Conservation (phyloP, 2,888 invertebrate species). For the Bellardia pandia region DNA sequence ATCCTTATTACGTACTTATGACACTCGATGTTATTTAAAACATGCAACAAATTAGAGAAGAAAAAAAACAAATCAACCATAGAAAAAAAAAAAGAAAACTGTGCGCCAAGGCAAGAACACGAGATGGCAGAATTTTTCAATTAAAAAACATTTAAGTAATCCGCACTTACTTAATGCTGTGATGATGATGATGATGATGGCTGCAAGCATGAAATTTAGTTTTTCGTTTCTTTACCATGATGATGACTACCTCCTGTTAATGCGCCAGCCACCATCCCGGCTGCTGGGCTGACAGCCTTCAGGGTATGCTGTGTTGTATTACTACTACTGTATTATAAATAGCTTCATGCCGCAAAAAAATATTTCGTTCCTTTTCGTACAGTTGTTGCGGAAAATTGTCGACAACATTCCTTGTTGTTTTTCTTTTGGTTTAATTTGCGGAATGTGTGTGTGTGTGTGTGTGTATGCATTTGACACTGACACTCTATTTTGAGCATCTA, state of each 20-base stretch:
- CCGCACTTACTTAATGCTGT: slow-evolving; percentile 68
- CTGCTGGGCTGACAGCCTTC: slow-evolving; percentile 17
- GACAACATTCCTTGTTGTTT: slow-evolving; percentile 2
- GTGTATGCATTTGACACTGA: slow-evolving; percentile 43
- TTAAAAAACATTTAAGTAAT: slow-evolving; percentile 83
- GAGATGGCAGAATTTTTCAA: slow-evolving; percentile 77
- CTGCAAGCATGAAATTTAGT: slow-evolving; percentile 56
- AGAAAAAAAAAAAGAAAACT: background rate
- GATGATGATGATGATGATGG: slow-evolving; percentile 19
- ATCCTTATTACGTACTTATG: slow-evolving; percentile 27
- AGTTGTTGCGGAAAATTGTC: slow-evolving; percentile 36
- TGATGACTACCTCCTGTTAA: slow-evolving; percentile 8
- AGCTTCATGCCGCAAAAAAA: slow-evolving; percentile 40
- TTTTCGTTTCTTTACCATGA: slow-evolving; percentile 1
- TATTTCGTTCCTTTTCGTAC: slow-evolving; percentile 6
- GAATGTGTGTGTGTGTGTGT: no score
- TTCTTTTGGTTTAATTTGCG: background rate
- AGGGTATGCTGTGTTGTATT: slow-evolving; percentile 25
- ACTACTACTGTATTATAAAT: slow-evolving; percentile 51
- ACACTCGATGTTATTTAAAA: slow-evolving; percentile 4
- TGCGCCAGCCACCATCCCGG: slow-evolving; percentile 16
- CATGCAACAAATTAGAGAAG: slow-evolving; percentile 24
- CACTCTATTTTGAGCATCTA: slow-evolving; percentile 30
- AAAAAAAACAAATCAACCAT: background rate
- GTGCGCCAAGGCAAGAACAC: background rate